Evolutionary conservation across 92 coral and sea anemone genomes (phyloP), one percentile per base, ranked within the genome.

Genomic region (Phenganax marumi): DNA sequence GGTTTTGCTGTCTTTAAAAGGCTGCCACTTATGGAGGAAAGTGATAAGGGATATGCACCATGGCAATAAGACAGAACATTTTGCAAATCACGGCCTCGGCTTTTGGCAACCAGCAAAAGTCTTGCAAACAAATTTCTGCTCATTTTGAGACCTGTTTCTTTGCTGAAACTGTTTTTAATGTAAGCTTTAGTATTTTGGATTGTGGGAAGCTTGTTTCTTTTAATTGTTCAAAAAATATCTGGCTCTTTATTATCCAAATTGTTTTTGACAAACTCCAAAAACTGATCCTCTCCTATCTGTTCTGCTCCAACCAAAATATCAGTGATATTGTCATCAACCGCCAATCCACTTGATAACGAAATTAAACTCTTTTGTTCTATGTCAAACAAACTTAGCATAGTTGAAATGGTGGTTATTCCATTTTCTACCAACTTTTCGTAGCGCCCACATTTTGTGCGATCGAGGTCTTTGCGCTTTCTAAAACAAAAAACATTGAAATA

Each of bases 381-480:
- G 66, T 54, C 57, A 17, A 83, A 83, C 6, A 82, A 82, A 48
- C 57, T 83, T 8, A 73, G 22, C 86, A 83, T 83, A 16, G 26
- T 70, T 73, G 86, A 52, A 23, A 83, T 58, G 52, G 86, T 74
- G 23, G 24, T 43, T 63, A 52, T 21, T 12, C 72, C 71, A 56
- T 74, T 70, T 26, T 47, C 2, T 19, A 83, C 86, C n/a, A 53
- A 83, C 13, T 83, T 75, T 50, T 82, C 85, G 22, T 81, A 58
- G 39, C 82, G 13, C 24, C 19, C 12, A 46, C 86, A 82, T 70
- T 81, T 81, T 39, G 61, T 81, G 19, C n/a, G 54, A 81, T 81
- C 83, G 43, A 81, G 85, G 69, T 81, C 85, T 54, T 81, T 81
- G 17, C 82, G 21, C 13, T 12, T 65, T 68, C 85, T 81, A 47